These are phyloP conservation scores for Toxotes jaculatrix DNA, from an alignment of 2,113 vertebrate species.

Conservation along the genomic window DNA sequence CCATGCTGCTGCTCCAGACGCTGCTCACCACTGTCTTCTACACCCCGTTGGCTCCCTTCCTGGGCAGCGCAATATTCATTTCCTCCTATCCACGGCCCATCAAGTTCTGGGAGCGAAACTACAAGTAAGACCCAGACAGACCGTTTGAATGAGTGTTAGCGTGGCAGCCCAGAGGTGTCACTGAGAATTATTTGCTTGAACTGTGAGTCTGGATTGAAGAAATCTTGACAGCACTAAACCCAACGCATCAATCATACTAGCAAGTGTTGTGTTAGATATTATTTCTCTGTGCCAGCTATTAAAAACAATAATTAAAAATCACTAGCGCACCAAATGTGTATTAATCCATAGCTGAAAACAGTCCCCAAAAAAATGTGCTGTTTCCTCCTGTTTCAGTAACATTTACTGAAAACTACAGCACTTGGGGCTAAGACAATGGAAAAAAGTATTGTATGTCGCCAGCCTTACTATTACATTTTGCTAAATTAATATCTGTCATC, in stretches of 20 bases:
- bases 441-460: not conserved
- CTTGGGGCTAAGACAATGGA: not conserved
- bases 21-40: slow-evolving; percentile 93
- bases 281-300: no score
- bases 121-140: slow-evolving; percentile 90
- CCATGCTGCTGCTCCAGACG: slow-evolving; percentile 95
- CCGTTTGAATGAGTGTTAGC: not conserved
- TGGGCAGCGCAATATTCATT: slow-evolving; percentile 97
- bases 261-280: not conserved
- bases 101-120: slow-evolving; percentile 98
- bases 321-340: not conserved
- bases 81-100: slow-evolving; percentile 94
- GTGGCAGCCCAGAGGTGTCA: not conserved
- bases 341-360: not conserved
- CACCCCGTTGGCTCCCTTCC: slow-evolving; percentile 94
- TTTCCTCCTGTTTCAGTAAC: no score
- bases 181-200: not conserved
- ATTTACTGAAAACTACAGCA: no score
- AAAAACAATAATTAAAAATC: no score
- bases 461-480: no score
- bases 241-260: not conserved
- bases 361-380: no score
- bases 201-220: not conserved
- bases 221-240: not conserved
- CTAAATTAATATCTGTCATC: no score